Conservation (phyloP, 2,888 invertebrate genomes). For the Brenthis daphne region DNA sequence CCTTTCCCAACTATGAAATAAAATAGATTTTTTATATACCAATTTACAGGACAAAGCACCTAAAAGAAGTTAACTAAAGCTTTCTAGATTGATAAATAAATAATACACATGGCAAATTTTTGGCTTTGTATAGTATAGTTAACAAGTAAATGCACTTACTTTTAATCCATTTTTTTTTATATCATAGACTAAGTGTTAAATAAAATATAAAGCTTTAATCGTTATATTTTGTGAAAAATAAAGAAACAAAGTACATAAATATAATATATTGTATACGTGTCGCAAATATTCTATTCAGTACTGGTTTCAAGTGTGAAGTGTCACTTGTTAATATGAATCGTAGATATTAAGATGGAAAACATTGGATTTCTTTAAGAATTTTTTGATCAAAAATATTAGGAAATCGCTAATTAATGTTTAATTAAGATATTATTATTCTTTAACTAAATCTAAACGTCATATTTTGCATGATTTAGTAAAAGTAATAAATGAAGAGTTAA, state of each 20-base stretch:
- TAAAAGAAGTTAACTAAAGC: slow-evolving; percentile 54
- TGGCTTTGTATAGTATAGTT: slow-evolving; percentile 73
- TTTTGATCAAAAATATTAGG: too few species aligned
- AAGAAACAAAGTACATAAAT: slow-evolving; percentile 33
- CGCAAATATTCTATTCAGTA: slow-evolving; percentile 27
- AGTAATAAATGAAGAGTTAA: too few species aligned
- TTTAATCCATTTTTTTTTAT: slow-evolving; percentile 22
- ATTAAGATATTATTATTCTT: too few species aligned
- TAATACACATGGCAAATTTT: slow-evolving; percentile 80
- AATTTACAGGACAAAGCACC: slow-evolving; percentile 45
- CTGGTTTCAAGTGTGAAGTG: slow-evolving; percentile 16
- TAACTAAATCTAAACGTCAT: too few species aligned
- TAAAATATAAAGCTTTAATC: slow-evolving; percentile 27
- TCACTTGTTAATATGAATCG: slow-evolving; percentile 6
- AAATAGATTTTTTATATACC: slow-evolving; percentile 40
- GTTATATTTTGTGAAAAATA: slow-evolving; percentile 30
- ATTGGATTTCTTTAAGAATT: too few species aligned
- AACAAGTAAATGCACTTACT: slow-evolving; percentile 43
- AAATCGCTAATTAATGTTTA: too few species aligned
- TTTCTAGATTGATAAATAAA: slow-evolving; percentile 56
- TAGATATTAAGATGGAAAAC: not conserved
- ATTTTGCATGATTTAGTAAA: not conserved
- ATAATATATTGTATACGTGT: slow-evolving; percentile 33
- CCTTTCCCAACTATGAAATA: slow-evolving; percentile 54
- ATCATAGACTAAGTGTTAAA: slow-evolving; percentile 28